phyloP scores from a whole-genome alignment of 1,140 invertebrate genomes.

The Pomacea maculata region DNA sequence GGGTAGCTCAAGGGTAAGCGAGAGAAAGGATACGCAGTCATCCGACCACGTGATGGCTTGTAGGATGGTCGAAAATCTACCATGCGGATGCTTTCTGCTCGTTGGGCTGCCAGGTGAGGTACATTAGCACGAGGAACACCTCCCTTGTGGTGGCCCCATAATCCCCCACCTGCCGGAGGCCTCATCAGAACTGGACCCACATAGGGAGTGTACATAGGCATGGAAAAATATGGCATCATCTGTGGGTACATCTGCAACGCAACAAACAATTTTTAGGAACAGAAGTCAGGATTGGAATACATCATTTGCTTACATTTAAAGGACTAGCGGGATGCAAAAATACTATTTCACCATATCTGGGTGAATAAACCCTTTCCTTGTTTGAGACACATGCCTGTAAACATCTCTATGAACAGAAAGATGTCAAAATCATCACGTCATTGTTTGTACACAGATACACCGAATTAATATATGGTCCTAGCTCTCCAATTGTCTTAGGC shows the following conservation, averaged over 20 bases:
- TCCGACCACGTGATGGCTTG: slow-evolving; percentile 15
- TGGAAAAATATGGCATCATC: slow-evolving; percentile 34
- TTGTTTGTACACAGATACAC: no score
- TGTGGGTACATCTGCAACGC: slow-evolving; percentile 39
- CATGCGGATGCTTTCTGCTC: slow-evolving; percentile 15
- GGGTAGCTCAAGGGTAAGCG: slow-evolving; percentile 22
- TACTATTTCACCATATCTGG: slow-evolving; percentile 8
- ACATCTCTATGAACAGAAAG: neutral
- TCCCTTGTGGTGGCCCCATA: neutral
- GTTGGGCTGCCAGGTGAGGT: slow-evolving; percentile 15
- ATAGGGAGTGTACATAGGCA: slow-evolving; percentile 27
- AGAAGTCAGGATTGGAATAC: no score
- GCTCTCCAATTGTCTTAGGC: no score
- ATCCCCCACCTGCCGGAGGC: neutral
- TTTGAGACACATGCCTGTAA: slow-evolving; percentile 1
- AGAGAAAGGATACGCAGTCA: slow-evolving; percentile 23
- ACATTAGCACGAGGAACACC: slow-evolving; percentile 15
- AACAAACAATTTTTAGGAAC: neutral
- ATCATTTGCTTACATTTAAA: no score
- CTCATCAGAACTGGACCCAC: slow-evolving; percentile 13
- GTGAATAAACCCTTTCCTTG: slow-evolving; percentile 28
- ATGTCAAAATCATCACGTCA: no score
- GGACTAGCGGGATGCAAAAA: no score
- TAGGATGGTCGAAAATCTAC: slow-evolving; percentile 16
- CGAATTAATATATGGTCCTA: no score